Evolutionary conservation across 2,797 vertebrate genomes (phyloP).

Genomic region (Acomys russatus): DNA sequence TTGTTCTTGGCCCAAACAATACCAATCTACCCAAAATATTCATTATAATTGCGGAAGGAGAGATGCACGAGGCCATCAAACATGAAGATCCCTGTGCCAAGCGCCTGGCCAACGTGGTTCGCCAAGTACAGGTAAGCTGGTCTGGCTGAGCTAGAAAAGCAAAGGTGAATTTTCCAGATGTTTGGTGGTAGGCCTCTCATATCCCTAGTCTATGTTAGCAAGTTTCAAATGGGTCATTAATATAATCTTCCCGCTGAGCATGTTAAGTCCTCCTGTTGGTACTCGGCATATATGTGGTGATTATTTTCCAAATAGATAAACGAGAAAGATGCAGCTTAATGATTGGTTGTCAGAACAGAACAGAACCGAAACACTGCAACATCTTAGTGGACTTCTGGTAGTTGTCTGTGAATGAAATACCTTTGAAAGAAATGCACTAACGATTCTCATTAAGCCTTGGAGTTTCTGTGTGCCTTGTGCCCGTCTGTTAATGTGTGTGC

Average conservation of each 20-base stretch:
- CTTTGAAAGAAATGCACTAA: constrained; percentile 39
- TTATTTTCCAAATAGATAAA: constrained; percentile 2
- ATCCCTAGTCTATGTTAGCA: neutral
- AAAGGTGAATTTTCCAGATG: neutral
- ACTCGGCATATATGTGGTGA: neutral
- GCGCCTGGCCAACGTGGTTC: constrained; percentile 96
- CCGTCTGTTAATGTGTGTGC: neutral
- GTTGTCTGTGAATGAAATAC: neutral
- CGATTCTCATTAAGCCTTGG: neutral
- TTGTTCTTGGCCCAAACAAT: constrained; percentile 98
- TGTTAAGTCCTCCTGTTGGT: neutral
- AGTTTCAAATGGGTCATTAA: constrained; percentile 33
- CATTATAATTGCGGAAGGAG: constrained; percentile 97
- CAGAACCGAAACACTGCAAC: neutral
- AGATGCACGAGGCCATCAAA: constrained; percentile 97
- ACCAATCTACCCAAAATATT: constrained; percentile 98
- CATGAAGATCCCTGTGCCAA: constrained; percentile 97
- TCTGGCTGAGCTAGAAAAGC: neutral
- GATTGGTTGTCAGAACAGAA: neutral
- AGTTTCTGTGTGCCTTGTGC: neutral
- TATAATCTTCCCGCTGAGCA: neutral
- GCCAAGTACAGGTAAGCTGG: constrained; percentile 96
- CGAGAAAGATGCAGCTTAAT: neutral
- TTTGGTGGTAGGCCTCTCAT: neutral
- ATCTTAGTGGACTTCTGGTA: neutral